phyloP scores from a whole-genome alignment of 2,113 vertebrate genomes.

The Phocoena phocoena region DNA sequence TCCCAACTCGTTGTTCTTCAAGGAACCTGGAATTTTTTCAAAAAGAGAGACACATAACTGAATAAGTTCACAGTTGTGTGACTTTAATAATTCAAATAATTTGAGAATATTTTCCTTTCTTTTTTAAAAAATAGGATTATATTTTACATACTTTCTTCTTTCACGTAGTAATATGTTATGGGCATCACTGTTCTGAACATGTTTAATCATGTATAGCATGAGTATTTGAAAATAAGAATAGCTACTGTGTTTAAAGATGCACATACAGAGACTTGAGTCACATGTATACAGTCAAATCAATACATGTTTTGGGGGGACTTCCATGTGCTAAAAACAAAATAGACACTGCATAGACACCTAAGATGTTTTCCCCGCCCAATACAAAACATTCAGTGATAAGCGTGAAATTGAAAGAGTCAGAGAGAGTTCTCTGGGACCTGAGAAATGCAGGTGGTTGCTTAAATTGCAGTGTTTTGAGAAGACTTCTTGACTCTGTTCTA shows the following conservation, averaged over 20 bases:
- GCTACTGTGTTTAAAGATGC: background rate
- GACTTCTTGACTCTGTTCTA: background rate
- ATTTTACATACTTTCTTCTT: constrained; percentile 17
- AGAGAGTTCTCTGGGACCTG: background rate
- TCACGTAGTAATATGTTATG: background rate
- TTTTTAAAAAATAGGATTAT: background rate
- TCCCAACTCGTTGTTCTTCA: constrained; percentile 36
- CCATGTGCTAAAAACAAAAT: background rate
- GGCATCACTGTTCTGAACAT: background rate
- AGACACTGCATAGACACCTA: background rate
- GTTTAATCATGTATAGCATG: background rate
- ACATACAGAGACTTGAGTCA: background rate
- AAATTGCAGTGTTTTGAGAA: background rate
- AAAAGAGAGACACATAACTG: background rate
- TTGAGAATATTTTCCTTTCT: background rate
- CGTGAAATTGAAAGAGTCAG: background rate
- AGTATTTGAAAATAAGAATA: constrained; percentile 24
- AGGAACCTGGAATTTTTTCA: background rate
- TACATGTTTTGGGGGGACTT: background rate
- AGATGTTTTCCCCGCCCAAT: background rate
- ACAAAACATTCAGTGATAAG: background rate
- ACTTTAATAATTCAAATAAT: constrained; percentile 31
- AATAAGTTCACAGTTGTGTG: background rate
- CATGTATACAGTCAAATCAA: background rate
- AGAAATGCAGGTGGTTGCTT: background rate